Evolutionary conservation across 2,888 invertebrate genomes (phyloP).

Genomic region (Campoletis raptor): DNA sequence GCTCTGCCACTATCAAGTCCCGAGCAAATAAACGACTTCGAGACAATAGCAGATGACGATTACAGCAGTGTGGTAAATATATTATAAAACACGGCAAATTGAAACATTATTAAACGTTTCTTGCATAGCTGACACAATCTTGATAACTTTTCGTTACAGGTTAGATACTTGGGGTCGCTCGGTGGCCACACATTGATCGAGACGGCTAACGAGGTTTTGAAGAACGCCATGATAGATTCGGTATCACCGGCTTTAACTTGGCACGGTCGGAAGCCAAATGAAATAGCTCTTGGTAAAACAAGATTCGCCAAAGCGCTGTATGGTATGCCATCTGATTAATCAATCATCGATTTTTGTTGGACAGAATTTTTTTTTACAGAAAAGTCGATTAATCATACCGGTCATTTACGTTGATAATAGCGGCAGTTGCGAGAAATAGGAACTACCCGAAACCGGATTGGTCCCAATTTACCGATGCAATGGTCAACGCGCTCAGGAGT

Average conservation of each 20-base stretch:
- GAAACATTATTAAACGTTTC: background rate
- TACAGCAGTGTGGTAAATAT: background rate
- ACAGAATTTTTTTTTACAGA: background rate
- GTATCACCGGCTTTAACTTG: background rate
- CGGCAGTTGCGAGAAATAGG: background rate
- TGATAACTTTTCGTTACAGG: background rate
- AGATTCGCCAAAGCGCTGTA: slow-evolving; percentile 5
- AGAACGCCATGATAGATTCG: slow-evolving; percentile 9
- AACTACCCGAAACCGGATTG: slow-evolving; percentile 18
- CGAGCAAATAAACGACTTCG: background rate
- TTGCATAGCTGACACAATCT: background rate
- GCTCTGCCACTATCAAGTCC: background rate
- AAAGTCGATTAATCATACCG: background rate
- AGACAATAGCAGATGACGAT: background rate
- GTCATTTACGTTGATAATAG: background rate
- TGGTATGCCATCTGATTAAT: slow-evolving; percentile 4
- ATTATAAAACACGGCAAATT: background rate
- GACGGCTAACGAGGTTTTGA: slow-evolving; percentile 1
- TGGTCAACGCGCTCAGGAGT: background rate
- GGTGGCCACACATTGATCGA: background rate
- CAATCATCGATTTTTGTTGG: background rate
- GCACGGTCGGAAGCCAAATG: slow-evolving; percentile 3
- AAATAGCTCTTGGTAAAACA: slow-evolving; percentile 3
- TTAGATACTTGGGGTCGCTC: slow-evolving; percentile 2
- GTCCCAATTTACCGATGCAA: background rate